Evolutionary conservation across 2,797 vertebrate genomes (phyloP), one percentile per base, ranked within the genome.

Genomic region (Crax fasciolata): DNA sequence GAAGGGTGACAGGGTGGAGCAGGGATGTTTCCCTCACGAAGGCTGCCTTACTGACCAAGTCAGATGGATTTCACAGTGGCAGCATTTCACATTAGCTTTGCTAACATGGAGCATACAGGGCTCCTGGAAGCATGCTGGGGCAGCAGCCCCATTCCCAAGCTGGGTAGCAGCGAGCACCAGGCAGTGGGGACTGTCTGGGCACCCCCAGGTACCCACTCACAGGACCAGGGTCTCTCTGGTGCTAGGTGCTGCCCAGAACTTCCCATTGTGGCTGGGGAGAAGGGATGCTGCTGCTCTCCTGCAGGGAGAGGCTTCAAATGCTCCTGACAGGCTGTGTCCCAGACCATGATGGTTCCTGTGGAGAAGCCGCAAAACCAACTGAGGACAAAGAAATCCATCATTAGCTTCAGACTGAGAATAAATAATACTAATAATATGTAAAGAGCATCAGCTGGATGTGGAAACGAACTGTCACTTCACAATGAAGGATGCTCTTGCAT

Each of bases 351-450:
- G 70, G 54, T 87, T 96, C 91, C 82, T 91, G 74, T 61, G 65
- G 84, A 89, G 82, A 95, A 96, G 91, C 90, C 85, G 86, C 84
- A 90, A 87, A 95, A 68, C 59, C 85, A 93, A 28, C 58, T 0
- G 27, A 72, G 93, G 87, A 74, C 49, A 44, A 88, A 87, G 58
- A 81, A 91, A 94, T 88, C 84, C 71, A 95, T 97, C 96, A 86
- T 91, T 87, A 55, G 70, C 54, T 94, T 93, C 5, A 27, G 90
- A 83, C 23, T 5, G 27, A 92, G 78, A 94, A 97, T 97, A 97
- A 97, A 96, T 97, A 96, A 97, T 92, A 94, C 62, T 87, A 92
- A 94, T 94, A 91, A 84, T 84, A 93, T 74, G 86, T 89, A 93
- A 97, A 96, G 76, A 97, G 84, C 90, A 89, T 87, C 90, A 91